phyloP scores from a whole-genome alignment of 2,797 vertebrate species.

The Coracias cyanogaster region DNA sequence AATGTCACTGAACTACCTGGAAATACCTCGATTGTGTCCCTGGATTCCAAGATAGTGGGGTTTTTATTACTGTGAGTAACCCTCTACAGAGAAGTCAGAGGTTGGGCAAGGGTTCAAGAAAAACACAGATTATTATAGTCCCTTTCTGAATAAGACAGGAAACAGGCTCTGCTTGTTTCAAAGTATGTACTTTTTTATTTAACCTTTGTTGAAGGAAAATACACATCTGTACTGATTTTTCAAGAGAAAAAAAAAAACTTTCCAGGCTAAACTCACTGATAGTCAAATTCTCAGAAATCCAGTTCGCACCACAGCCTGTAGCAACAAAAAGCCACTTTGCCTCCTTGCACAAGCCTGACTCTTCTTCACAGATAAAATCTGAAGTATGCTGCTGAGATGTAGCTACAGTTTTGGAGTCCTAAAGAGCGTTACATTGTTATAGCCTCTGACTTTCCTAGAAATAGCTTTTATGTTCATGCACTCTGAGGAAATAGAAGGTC shows the following conservation, averaged over 20 bases:
- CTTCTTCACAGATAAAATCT: not conserved
- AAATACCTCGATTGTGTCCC: not conserved
- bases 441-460: not conserved
- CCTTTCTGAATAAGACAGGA: not conserved
- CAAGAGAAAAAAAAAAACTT: not conserved
- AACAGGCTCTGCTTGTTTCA: not conserved
- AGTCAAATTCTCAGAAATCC: not conserved
- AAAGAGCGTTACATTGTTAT: not conserved
- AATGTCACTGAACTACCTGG: conserved; percentile 45
- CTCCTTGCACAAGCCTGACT: not conserved
- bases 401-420: not conserved
- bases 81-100: not conserved
- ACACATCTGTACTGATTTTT: not conserved
- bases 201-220: not conserved
- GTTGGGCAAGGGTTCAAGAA: not conserved
- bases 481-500: not conserved
- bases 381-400: not conserved
- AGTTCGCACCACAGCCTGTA: not conserved
- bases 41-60: not conserved
- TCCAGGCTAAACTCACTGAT: not conserved
- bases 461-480: not conserved
- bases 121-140: not conserved
- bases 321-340: not conserved
- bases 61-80: not conserved
- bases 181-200: not conserved